Percentiles rank a stretch among this genome's conserved stretches.
Conservation (phyloP, 2,888 invertebrate genomes). For the Volucella zonaria region DNA sequence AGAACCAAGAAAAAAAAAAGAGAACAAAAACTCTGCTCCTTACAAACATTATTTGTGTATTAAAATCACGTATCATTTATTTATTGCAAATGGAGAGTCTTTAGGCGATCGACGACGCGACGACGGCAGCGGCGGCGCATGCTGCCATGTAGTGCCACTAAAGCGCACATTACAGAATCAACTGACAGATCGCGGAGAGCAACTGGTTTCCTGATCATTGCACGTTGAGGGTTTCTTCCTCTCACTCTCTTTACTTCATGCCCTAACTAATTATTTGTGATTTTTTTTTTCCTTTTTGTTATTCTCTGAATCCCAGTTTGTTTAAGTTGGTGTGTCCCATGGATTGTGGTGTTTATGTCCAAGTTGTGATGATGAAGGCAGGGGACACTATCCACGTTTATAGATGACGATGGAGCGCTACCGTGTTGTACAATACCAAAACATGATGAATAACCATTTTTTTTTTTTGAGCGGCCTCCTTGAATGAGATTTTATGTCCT, state of each 20-base stretch:
- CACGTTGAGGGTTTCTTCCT: neutral
- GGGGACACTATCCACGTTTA: slow-evolving; percentile 31
- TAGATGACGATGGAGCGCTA: slow-evolving; percentile 48
- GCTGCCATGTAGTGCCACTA: slow-evolving; percentile 71
- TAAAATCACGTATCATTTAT: slow-evolving; percentile 83
- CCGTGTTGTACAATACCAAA: slow-evolving; percentile 74
- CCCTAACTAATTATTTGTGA: slow-evolving; percentile 61
- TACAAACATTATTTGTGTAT: slow-evolving; percentile 81
- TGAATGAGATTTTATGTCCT: slow-evolving; percentile 44
- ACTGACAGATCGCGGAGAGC: slow-evolving; percentile 63
- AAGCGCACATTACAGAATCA: slow-evolving; percentile 61
- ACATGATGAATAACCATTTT: slow-evolving; percentile 69
- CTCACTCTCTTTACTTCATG: neutral
- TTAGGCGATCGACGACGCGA: slow-evolving; percentile 56
- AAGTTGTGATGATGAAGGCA: neutral
- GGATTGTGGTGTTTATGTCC: slow-evolving; percentile 55
- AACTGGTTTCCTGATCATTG: slow-evolving; percentile 61
- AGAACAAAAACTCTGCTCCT: slow-evolving; percentile 40
- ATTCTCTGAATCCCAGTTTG: slow-evolving; percentile 55
- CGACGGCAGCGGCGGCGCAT: slow-evolving; percentile 49
- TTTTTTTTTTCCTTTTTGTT: slow-evolving; percentile 38
- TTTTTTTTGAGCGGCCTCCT: slow-evolving; percentile 42
- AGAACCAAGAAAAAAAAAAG: neutral
- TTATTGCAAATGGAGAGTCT: slow-evolving; percentile 79
- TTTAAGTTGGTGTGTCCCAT: slow-evolving; percentile 50